Percentiles rank a stretch among this genome's conserved stretches.
These are phyloP conservation scores for Phyllotreta striolata DNA, from an alignment of 2,888 invertebrate genomes.

Conservation along the genomic window DNA sequence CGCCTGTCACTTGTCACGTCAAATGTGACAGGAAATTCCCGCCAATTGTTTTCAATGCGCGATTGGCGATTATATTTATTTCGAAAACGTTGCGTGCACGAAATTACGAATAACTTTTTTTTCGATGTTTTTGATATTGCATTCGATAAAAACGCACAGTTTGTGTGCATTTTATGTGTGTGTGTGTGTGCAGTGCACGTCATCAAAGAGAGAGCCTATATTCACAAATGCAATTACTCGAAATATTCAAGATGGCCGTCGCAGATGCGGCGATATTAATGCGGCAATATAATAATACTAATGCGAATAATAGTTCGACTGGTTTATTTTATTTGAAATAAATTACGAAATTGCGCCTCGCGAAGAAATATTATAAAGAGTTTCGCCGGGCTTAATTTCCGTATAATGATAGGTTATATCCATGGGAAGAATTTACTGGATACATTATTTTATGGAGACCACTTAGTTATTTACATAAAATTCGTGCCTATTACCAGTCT, in stretches of 20 bases:
- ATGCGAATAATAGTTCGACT: slow-evolving; percentile 16
- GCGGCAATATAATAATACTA: slow-evolving; percentile 30
- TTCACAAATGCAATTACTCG: slow-evolving; percentile 53
- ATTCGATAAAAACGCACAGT: slow-evolving; percentile 10
- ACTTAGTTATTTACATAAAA: no score
- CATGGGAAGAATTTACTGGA: no score
- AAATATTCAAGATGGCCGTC: slow-evolving; percentile 55
- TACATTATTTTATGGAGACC: no score
- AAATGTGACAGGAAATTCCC: no score
- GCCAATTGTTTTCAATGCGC: no score
- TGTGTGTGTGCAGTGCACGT: slow-evolving; percentile 47
- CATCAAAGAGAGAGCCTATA: slow-evolving; percentile 52
- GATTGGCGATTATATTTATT: no score
- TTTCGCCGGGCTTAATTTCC: background rate
- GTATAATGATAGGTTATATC: slow-evolving; percentile 1
- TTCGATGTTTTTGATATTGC: slow-evolving; percentile 5
- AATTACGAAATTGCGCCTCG: slow-evolving; percentile 28
- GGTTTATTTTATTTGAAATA: slow-evolving; percentile 23
- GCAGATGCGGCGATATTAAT: slow-evolving; percentile 42
- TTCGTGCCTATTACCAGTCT: background rate
- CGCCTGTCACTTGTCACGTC: no score
- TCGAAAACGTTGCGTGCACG: slow-evolving; percentile 6
- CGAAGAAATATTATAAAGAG: slow-evolving; percentile 35
- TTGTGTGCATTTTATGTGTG: no score
- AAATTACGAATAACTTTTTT: slow-evolving; percentile 15